These are phyloP conservation scores for Malaclemys terrapin DNA, from an alignment of 2,113 vertebrate species.

Conservation along the genomic window DNA sequence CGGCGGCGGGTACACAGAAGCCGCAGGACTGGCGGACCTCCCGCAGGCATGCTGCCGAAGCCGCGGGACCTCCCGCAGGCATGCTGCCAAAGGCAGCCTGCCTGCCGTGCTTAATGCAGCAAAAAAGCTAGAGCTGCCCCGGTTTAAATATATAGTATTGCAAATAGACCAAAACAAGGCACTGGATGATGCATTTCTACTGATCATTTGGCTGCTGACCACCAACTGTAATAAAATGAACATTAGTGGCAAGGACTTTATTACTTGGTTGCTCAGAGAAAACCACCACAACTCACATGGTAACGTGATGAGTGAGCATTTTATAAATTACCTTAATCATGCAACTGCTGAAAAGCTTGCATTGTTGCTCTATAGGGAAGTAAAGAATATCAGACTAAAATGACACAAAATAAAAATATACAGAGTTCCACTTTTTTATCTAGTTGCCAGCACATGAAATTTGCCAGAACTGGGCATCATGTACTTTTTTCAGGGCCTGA, in stretches of 20 bases:
- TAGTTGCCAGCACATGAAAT: not conserved
- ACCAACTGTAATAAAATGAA: not conserved
- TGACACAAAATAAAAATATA: not conserved
- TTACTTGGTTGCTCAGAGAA: not conserved
- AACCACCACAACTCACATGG: not conserved
- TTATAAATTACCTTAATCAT: fast-evolving
- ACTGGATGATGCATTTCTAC: not conserved
- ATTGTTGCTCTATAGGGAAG: fast-evolving
- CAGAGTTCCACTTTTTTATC: not conserved
- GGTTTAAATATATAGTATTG: not conserved
- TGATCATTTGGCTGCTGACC: fast-evolving
- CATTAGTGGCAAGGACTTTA: not conserved
- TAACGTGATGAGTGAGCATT: not conserved
- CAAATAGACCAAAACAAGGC: not conserved
- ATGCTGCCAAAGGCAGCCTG: no score
- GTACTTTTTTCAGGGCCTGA: not conserved
- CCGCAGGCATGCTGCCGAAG: no score
- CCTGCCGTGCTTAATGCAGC: no score
- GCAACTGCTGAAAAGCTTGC: not conserved
- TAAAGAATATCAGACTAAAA: not conserved
- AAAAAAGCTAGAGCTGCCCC: no score
- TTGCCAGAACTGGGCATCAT: no score
- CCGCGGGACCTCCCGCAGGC: no score
- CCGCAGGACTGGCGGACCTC: no score
- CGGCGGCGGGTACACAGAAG: no score